Conservation (phyloP, 2,888 invertebrate genomes). For the Endotricha flammealis region DNA sequence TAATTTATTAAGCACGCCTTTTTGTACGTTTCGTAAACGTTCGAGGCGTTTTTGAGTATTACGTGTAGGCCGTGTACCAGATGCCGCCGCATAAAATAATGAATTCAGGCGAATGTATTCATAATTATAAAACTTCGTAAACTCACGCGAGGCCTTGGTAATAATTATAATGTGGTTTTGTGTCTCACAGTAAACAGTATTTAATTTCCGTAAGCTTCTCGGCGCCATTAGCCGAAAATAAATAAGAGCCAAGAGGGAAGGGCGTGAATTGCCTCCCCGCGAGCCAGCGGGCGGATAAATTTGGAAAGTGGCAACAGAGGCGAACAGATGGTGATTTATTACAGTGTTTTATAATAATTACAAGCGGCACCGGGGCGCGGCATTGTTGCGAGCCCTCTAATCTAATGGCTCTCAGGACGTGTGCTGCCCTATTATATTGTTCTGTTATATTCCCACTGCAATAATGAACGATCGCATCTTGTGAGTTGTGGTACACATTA, state of each 20-base stretch:
- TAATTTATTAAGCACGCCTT: conserved; percentile 11
- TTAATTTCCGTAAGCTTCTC: conserved; percentile 64
- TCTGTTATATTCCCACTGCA: conserved; percentile 38
- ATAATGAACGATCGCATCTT: conserved; percentile 30
- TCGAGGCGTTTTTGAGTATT: conserved; percentile 21
- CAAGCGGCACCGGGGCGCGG: conserved; percentile 44
- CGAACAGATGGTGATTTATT: conserved; percentile 73
- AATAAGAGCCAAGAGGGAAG: conserved; percentile 52
- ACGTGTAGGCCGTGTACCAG: no score
- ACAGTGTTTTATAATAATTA: conserved; percentile 73
- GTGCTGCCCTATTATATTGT: conserved; percentile 38
- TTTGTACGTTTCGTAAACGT: conserved; percentile 31
- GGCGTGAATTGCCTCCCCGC: conserved; percentile 49
- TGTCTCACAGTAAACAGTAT: conserved; percentile 49
- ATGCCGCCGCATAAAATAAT: conserved; percentile 25
- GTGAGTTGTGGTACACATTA: conserved; percentile 15
- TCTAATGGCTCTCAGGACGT: conserved; percentile 37
- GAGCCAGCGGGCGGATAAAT: conserved; percentile 49
- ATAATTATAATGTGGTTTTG: conserved; percentile 44
- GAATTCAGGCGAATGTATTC: conserved; percentile 18
- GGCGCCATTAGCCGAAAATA: conserved; percentile 62
- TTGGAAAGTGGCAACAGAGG: conserved; percentile 68
- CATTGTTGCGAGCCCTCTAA: conserved; percentile 46
- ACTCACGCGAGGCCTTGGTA: conserved; percentile 29
- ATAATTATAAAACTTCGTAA: conserved; percentile 26